Conservation (phyloP, 2,797 vertebrate species). For the Enteromius radiatus region DNA sequence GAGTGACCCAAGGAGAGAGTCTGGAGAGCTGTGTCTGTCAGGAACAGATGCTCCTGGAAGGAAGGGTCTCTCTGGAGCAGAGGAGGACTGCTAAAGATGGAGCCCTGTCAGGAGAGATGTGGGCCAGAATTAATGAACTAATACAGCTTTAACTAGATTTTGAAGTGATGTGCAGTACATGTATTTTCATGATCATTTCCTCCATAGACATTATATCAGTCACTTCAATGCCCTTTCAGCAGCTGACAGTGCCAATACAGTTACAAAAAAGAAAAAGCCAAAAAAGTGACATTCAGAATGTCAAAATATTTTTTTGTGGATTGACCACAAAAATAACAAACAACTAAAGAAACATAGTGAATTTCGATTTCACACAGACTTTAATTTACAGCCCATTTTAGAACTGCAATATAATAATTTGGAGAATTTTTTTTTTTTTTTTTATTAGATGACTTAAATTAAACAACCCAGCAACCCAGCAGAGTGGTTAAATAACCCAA, state of each 20-base stretch:
- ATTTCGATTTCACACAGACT: too few relatives aligned
- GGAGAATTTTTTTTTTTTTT: too few relatives aligned
- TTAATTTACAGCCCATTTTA: too few relatives aligned
- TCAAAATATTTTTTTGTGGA: too few relatives aligned
- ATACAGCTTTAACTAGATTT: not conserved
- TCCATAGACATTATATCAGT: not conserved
- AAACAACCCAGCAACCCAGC: too few relatives aligned
- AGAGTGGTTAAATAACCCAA: too few relatives aligned
- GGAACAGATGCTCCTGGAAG: conserved; percentile 85
- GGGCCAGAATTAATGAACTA: conserved; percentile 53
- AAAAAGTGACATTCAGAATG: not conserved
- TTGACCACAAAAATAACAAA: too few relatives aligned
- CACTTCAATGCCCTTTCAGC: not conserved
- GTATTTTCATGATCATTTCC: not conserved
- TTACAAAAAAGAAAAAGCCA: not conserved
- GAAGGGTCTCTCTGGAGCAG: conserved; percentile 89
- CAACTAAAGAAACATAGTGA: too few relatives aligned
- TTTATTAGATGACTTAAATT: too few relatives aligned
- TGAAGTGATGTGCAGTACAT: not conserved
- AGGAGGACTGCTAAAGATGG: conserved; percentile 99
- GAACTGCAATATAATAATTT: too few relatives aligned
- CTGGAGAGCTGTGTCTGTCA: conserved; percentile 85
- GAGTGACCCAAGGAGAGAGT: conserved; percentile 91
- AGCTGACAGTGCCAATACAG: not conserved
- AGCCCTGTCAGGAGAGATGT: conserved; percentile 87